These are phyloP conservation scores for Patagioenas fasciata DNA, from an alignment of 2,113 vertebrate species.

Conservation along the genomic window DNA sequence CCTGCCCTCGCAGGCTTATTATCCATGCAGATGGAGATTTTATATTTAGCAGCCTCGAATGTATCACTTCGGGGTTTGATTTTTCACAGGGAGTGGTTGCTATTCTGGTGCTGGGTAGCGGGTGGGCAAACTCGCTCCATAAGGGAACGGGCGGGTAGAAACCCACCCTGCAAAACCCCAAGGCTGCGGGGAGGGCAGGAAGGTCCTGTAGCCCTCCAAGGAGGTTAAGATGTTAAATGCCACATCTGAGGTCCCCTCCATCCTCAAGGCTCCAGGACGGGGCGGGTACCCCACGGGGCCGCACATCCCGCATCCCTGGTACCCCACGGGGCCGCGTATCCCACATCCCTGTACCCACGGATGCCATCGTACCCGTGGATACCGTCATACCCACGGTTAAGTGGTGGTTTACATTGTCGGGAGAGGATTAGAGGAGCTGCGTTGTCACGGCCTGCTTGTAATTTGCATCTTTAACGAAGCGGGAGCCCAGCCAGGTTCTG, in stretches of 20 bases:
- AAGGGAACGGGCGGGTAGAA: not conserved
- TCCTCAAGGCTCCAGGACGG: accelerated
- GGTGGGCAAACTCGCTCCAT: accelerated
- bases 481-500: constrained; percentile 76
- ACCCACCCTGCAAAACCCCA: accelerated
- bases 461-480: constrained; percentile 78
- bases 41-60: constrained; percentile 61
- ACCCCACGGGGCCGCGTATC: accelerated
- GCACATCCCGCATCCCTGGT: accelerated
- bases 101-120: not conserved
- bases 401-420: constrained; percentile 59
- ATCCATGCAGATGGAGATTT: constrained; percentile 60
- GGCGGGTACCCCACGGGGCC: accelerated
- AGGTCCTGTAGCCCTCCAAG: not conserved
- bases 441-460: constrained; percentile 54
- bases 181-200: not conserved
- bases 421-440: constrained; percentile 69
- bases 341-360: no score
- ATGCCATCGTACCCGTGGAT: not conserved
- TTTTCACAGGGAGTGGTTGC: not conserved
- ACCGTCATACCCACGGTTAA: constrained; percentile 52
- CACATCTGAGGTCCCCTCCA: accelerated
- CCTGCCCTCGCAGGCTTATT: constrained; percentile 51
- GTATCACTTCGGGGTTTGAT: not conserved
- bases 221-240: no score